A percentile compares a stretch with the other conserved stretches of the same genome.
phyloP scores from a whole-genome alignment of 2,797 vertebrate genomes.

The Xenops minutus region DNA sequence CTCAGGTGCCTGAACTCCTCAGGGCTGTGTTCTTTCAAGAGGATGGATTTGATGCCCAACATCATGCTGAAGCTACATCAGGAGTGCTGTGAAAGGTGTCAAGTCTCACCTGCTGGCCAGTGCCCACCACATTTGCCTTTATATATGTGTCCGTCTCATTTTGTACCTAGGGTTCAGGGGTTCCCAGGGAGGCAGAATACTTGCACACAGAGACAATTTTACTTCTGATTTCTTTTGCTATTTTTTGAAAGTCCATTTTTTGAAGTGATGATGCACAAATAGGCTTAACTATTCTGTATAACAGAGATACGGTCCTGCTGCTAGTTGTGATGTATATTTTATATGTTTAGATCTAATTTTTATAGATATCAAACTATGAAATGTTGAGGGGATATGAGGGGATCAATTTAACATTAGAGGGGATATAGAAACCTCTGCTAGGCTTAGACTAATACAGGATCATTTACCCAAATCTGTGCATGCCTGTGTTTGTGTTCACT shows the following conservation, averaged over 20 bases:
- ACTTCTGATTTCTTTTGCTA: neutral
- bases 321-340: neutral
- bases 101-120: neutral
- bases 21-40: neutral
- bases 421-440: neutral
- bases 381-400: neutral
- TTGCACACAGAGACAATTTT: neutral
- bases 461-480: accelerated
- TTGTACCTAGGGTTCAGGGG: neutral
- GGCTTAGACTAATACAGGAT: neutral
- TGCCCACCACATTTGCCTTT: neutral
- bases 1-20: neutral
- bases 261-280: neutral
- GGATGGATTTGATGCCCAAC: neutral
- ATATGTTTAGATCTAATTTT: neutral
- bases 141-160: neutral
- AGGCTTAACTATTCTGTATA: neutral
- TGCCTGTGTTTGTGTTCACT: accelerated
- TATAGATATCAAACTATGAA: neutral
- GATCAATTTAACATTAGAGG: neutral
- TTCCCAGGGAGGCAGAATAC: neutral
- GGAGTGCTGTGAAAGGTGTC: neutral
- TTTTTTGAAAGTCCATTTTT: neutral
- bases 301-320: neutral
- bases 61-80: neutral